Percentiles rank a stretch among this genome's conserved stretches.
phyloP scores from a whole-genome alignment of 2,797 vertebrate genomes.

The Etheostoma perlongum region DNA sequence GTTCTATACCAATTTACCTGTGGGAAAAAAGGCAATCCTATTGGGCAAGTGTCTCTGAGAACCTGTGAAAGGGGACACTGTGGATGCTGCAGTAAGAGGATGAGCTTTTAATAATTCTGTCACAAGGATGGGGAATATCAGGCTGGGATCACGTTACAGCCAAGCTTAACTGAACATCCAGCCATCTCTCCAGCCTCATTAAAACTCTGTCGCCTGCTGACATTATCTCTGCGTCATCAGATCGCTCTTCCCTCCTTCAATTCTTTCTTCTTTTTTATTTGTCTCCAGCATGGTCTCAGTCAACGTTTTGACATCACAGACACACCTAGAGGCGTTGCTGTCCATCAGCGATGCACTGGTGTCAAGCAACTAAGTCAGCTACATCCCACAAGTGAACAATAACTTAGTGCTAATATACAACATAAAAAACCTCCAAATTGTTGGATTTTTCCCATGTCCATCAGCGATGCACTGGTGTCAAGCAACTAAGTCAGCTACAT shows the following conservation, averaged over 20 bases:
- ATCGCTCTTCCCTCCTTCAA: conserved; percentile 57
- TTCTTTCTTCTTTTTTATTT: conserved; percentile 34
- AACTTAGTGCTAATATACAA: conserved; percentile 10
- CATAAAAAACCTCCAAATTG: too few species aligned
- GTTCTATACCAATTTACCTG: conserved; percentile 59
- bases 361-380: conserved; percentile 43
- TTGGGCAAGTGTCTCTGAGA: conserved; percentile 53
- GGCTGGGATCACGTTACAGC: conserved; percentile 80
- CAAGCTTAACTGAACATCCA: conserved; percentile 54
- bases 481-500: conserved; percentile 41
- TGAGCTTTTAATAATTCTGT: conserved; percentile 86
- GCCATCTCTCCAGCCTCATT: conserved; percentile 64
- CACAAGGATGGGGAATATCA: conserved; percentile 79
- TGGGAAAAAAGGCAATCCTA: conserved; percentile 45
- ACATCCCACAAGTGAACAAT: conserved; percentile 26
- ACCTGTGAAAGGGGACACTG: conserved; percentile 79
- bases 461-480: conserved; percentile 29
- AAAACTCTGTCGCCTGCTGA: conserved; percentile 66
- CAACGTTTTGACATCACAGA: conserved; percentile 55
- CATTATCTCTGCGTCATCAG: conserved; percentile 76
- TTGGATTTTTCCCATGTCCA: too few species aligned
- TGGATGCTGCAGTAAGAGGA: conserved; percentile 82
- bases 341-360: conserved; percentile 33
- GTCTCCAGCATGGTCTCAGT: conserved; percentile 36
- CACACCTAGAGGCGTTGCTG: conserved; percentile 44